These are phyloP conservation scores for Heliconius sara DNA, from an alignment of 2,888 invertebrate genomes.

Conservation along the genomic window DNA sequence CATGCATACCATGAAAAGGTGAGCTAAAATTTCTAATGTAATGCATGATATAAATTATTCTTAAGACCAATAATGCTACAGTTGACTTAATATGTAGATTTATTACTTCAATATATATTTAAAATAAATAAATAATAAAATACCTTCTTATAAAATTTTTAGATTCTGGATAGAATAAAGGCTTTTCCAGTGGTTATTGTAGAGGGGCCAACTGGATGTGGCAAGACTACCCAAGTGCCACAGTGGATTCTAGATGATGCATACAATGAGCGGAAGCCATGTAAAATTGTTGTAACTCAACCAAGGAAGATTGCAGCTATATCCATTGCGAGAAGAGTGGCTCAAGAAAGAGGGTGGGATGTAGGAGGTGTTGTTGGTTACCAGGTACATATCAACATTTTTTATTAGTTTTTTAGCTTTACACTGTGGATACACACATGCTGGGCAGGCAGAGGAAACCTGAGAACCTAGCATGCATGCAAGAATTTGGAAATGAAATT, in stretches of 20 bases:
- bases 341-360: constrained; percentile 92
- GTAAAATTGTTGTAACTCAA: constrained; percentile 96
- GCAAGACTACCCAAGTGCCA: constrained; percentile 94
- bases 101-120: background rate
- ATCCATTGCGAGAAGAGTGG: constrained; percentile 93
- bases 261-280: constrained; percentile 84
- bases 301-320: constrained; percentile 97
- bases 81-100: background rate
- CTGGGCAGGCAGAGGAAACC: too few species aligned
- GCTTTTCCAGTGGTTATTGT: constrained; percentile 91
- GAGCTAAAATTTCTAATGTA: constrained; percentile 24
- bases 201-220: constrained; percentile 97
- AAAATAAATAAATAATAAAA: background rate
- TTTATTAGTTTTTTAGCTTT: too few species aligned
- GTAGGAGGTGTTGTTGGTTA: constrained; percentile 94
- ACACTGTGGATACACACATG: background rate
- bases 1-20: constrained; percentile 69
- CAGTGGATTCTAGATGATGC: constrained; percentile 95
- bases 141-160: constrained; percentile 21
- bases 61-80: background rate
- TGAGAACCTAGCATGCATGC: too few species aligned
- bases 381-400: constrained; percentile 85
- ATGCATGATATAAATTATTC: background rate
- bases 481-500: too few species aligned
- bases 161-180: constrained; percentile 88